These are phyloP conservation scores for Diorhabda elongata DNA, from an alignment of 1,140 invertebrate genomes.

Conservation along the genomic window DNA sequence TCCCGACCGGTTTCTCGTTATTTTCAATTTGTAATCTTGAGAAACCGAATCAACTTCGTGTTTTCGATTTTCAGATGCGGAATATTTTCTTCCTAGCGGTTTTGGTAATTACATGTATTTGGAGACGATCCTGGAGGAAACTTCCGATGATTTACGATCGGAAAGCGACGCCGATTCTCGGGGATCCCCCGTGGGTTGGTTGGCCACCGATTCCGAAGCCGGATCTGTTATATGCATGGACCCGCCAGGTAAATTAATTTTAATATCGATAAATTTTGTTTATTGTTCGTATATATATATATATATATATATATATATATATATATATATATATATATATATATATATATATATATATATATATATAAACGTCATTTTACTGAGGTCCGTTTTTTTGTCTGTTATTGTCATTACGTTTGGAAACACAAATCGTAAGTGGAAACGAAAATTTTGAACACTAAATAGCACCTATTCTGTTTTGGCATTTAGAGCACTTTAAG, in stretches of 20 bases:
- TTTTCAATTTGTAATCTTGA: too few species aligned
- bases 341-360: too few species aligned
- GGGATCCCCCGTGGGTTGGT: slow-evolving; percentile 50
- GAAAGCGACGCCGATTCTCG: slow-evolving; percentile 57
- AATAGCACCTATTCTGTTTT: not conserved
- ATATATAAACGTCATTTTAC: not conserved
- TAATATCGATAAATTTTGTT: not conserved
- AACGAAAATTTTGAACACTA: not conserved
- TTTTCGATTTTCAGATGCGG: slow-evolving; percentile 50
- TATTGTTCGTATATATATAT: not conserved
- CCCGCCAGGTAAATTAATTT: slow-evolving; percentile 40
- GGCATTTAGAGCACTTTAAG: slow-evolving; percentile 14
- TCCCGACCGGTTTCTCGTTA: too few species aligned
- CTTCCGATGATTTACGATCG: slow-evolving; percentile 69
- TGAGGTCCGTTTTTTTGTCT: not conserved
- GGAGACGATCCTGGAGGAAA: slow-evolving; percentile 74
- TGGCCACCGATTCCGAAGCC: slow-evolving; percentile 62
- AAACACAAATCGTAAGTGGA: not conserved
- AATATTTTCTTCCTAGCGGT: slow-evolving; percentile 43
- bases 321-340: too few species aligned
- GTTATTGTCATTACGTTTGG: not conserved
- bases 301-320: too few species aligned
- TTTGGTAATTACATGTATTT: slow-evolving; percentile 54
- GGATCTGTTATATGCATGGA: slow-evolving; percentile 54
- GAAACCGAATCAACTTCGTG: not conserved